Evolutionary conservation across 2,113 vertebrate genomes (phyloP).

Genomic region (Anoplopoma fimbria): DNA sequence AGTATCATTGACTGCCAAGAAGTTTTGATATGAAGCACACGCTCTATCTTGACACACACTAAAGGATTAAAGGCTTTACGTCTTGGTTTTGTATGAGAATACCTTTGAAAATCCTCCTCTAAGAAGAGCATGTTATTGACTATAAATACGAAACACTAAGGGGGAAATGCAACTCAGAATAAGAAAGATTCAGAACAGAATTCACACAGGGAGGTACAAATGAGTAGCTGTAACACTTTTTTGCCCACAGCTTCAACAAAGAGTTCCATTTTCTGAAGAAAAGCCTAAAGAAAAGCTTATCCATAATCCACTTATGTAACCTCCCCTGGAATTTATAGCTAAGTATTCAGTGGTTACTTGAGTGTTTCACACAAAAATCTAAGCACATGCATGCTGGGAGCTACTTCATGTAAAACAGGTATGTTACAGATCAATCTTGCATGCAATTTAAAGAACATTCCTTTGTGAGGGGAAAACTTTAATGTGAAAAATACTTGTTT

Average conservation of each 20-base stretch:
- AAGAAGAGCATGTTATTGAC: neutral
- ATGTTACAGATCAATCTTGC: neutral
- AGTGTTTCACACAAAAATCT: constrained; percentile 4
- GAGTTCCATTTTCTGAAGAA: constrained; percentile 14
- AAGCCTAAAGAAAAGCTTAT: constrained; percentile 14
- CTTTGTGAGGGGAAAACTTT: neutral
- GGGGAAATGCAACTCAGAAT: neutral
- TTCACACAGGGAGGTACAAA: neutral
- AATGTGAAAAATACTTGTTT: neutral
- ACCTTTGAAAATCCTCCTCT: neutral
- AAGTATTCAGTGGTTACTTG: neutral
- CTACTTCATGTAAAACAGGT: constrained; percentile 33
- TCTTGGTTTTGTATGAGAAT: neutral
- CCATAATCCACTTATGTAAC: constrained; percentile 45
- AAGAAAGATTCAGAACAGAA: neutral
- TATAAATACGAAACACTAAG: neutral
- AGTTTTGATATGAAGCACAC: neutral
- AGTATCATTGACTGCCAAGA: neutral
- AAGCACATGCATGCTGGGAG: neutral
- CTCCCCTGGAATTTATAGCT: constrained; percentile 10
- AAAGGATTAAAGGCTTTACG: neutral
- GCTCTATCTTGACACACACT: neutral
- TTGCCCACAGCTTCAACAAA: constrained; percentile 26
- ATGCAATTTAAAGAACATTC: neutral
- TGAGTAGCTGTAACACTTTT: neutral